These are phyloP conservation scores for Aleiodes sp. DNA, from an alignment of 1,140 invertebrate genomes.

Conservation along the genomic window DNA sequence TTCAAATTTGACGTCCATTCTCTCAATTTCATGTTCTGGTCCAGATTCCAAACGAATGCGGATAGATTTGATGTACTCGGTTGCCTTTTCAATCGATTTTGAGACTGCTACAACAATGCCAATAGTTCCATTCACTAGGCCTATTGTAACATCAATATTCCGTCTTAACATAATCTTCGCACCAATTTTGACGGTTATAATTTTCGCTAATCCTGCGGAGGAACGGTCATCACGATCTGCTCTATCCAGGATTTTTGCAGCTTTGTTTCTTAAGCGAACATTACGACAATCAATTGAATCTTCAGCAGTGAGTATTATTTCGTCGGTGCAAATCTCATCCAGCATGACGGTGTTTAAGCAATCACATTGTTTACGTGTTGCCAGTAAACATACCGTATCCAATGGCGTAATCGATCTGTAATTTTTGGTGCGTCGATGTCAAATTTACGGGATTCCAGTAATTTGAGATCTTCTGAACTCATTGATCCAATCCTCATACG, in stretches of 20 bases:
- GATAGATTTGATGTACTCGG: conserved; percentile 10
- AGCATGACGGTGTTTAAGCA: conserved; percentile 21
- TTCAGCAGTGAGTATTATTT: conserved; percentile 16
- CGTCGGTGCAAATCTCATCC: not conserved
- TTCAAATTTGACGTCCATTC: conserved; percentile 26
- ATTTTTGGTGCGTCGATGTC: conserved; percentile 16
- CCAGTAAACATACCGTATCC: conserved; percentile 34
- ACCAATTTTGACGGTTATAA: conserved; percentile 47
- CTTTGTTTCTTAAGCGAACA: conserved; percentile 20
- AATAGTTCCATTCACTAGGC: conserved; percentile 47
- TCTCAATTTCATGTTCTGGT: conserved; percentile 23
- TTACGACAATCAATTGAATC: conserved; percentile 19
- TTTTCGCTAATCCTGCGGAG: conserved; percentile 29
- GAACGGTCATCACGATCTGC: conserved; percentile 5
- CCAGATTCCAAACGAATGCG: conserved; percentile 20
- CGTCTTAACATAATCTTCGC: conserved; percentile 48
- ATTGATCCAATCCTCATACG: conserved; percentile 34
- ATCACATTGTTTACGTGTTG: conserved; percentile 22
- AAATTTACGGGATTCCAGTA: conserved; percentile 34
- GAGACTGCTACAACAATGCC: conserved; percentile 38
- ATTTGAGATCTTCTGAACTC: conserved; percentile 21
- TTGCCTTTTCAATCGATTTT: conserved; percentile 12
- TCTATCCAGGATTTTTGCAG: conserved; percentile 5
- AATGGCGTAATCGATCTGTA: conserved; percentile 23
- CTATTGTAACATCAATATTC: conserved; percentile 50